phyloP scores from a whole-genome alignment of 2,113 vertebrate species.

The Gavia stellata region DNA sequence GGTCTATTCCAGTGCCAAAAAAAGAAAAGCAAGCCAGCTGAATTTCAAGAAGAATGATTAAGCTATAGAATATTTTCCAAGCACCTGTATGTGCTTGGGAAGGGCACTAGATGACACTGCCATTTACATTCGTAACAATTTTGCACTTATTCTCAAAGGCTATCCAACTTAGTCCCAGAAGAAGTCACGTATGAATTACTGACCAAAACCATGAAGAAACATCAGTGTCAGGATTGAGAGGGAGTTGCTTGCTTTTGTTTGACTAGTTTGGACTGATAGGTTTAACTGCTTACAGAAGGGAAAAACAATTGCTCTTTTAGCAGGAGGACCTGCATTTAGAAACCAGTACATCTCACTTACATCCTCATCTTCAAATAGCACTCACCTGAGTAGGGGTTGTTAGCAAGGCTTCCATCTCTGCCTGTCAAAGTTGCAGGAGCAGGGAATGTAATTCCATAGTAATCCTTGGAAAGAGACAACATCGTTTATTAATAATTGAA shows the following conservation, averaged over 20 bases:
- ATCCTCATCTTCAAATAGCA: not conserved
- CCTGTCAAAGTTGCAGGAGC: constrained; percentile 88
- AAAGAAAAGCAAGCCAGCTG: not conserved
- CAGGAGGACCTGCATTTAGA: not conserved
- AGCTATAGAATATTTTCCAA: not conserved
- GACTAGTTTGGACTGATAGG: not conserved
- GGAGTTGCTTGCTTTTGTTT: not conserved
- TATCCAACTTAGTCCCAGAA: not conserved
- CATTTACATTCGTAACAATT: not conserved
- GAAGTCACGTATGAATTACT: not conserved
- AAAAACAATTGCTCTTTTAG: not conserved
- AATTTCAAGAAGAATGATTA: not conserved
- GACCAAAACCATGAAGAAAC: not conserved
- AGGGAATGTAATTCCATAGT: constrained; percentile 97
- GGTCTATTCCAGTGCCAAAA: not conserved
- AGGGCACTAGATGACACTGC: not conserved
- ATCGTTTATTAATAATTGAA: not conserved
- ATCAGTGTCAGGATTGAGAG: not conserved
- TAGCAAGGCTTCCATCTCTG: constrained; percentile 91
- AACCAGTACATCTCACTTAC: not conserved
- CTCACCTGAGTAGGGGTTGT: constrained; percentile 94
- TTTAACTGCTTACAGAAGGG: not conserved
- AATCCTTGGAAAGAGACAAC: constrained; percentile 79
- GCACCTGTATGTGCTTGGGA: not conserved
- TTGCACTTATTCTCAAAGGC: not conserved